Evolutionary conservation across 2,113 vertebrate species (phyloP).

Genomic region (Phyllostomus discolor): DNA sequence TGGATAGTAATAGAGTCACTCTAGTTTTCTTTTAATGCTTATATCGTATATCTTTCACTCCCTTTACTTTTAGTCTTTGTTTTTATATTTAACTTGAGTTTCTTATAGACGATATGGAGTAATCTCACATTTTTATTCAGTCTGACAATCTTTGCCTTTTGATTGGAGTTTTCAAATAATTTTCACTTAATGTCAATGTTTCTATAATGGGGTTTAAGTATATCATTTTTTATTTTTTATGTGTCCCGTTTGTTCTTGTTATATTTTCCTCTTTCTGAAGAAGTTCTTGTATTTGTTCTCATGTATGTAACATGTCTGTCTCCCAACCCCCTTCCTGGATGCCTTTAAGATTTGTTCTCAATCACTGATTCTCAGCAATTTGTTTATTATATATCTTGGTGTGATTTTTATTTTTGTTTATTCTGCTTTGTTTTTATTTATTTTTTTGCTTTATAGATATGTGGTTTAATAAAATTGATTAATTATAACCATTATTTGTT

Average conservation of each 20-base stretch:
- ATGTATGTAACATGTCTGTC: background rate
- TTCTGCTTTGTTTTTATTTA: background rate
- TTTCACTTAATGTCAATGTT: background rate
- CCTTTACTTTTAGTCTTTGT: background rate
- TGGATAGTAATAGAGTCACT: background rate
- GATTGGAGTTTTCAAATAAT: background rate
- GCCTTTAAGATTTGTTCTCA: background rate
- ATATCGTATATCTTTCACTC: background rate
- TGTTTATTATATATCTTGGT: background rate
- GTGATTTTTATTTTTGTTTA: background rate
- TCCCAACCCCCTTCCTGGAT: background rate
- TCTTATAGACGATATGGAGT: background rate
- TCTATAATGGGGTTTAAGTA: background rate
- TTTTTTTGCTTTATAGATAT: background rate
- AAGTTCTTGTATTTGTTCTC: background rate
- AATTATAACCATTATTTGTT: background rate
- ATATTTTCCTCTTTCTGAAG: background rate
- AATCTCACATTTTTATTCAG: background rate
- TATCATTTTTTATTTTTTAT: background rate
- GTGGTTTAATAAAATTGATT: conserved; percentile 1
- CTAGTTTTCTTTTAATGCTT: background rate
- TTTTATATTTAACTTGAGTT: background rate
- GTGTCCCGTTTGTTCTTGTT: background rate
- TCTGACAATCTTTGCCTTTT: background rate
- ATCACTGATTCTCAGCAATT: background rate